These are phyloP conservation scores for Anniella stebbinsi DNA, from an alignment of 2,797 vertebrate species.

Conservation along the genomic window DNA sequence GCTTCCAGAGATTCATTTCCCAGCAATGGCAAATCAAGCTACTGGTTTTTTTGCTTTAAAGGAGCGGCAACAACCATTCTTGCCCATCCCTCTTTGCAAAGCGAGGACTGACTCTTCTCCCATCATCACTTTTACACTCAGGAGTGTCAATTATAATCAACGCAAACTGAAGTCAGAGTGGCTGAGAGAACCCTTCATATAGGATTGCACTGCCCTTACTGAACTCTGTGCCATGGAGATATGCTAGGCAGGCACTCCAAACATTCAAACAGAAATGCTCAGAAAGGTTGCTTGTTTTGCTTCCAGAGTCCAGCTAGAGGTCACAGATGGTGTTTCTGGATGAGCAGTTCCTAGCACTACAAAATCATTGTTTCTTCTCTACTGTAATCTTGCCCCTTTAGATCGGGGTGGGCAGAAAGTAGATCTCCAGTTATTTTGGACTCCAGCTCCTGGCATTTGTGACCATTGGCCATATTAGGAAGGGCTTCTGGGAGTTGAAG, in stretches of 20 bases:
- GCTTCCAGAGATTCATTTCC: constrained; percentile 67
- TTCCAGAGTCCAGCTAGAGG: neutral
- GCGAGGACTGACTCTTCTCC: neutral
- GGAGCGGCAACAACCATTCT: constrained; percentile 39
- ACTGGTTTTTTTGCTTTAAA: constrained; percentile 49
- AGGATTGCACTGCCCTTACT: neutral
- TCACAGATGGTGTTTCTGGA: neutral
- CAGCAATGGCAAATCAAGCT: constrained; percentile 31
- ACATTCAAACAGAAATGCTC: neutral
- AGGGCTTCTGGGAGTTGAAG: too few relatives aligned
- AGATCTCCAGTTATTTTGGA: too few relatives aligned
- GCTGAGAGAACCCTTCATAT: neutral
- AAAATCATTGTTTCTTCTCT: neutral
- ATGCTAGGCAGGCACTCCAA: neutral
- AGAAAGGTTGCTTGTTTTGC: neutral
- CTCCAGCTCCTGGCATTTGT: too few relatives aligned
- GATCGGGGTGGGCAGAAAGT: neutral
- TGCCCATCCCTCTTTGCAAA: constrained; percentile 8
- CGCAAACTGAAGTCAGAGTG: neutral
- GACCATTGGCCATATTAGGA: too few relatives aligned
- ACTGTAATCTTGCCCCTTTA: neutral
- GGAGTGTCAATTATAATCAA: constrained; percentile 2
- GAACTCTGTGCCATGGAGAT: neutral
- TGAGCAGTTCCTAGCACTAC: neutral
- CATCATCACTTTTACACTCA: neutral